Percentiles rank a stretch among this genome's conserved stretches.
Evolutionary conservation across 2,113 vertebrate genomes (phyloP).

Genomic region (Notarius lentiginosus): DNA sequence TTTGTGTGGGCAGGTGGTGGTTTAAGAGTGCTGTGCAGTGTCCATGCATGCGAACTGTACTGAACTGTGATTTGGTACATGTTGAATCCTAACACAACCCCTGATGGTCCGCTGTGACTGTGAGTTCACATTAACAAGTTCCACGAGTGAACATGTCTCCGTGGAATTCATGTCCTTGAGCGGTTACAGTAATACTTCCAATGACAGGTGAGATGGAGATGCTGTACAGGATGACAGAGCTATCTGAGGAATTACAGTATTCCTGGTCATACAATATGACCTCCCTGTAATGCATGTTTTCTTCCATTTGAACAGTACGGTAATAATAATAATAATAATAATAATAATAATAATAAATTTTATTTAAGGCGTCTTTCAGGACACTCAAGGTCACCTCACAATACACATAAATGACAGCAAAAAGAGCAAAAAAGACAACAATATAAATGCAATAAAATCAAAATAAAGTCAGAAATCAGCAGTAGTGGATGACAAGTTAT

Average conservation of each 20-base stretch:
- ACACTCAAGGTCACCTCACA: too few relatives aligned
- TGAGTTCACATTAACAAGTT: constrained; percentile 30
- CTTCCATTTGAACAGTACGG: neutral
- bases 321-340: too few relatives aligned
- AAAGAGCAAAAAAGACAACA: too few relatives aligned
- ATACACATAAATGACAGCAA: too few relatives aligned
- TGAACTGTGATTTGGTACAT: neutral
- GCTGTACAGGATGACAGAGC: neutral
- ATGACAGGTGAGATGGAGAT: constrained; percentile 7
- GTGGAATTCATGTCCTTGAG: constrained; percentile 13
- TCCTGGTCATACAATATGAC: neutral
- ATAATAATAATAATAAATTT: too few relatives aligned
- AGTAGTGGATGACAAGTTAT: too few relatives aligned
- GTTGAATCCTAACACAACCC: constrained; percentile 12
- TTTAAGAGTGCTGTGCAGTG: neutral
- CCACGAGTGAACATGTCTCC: constrained; percentile 6
- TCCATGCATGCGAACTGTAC: neutral
- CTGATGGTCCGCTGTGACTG: neutral
- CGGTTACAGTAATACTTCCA: neutral
- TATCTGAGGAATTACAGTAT: neutral
- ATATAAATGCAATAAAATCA: too few relatives aligned
- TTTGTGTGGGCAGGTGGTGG: neutral
- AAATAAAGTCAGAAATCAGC: too few relatives aligned
- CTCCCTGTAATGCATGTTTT: neutral
- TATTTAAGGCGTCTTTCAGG: too few relatives aligned